phyloP scores from a whole-genome alignment of 2,797 vertebrate genomes.

The Semaprochilodus insignis region DNA sequence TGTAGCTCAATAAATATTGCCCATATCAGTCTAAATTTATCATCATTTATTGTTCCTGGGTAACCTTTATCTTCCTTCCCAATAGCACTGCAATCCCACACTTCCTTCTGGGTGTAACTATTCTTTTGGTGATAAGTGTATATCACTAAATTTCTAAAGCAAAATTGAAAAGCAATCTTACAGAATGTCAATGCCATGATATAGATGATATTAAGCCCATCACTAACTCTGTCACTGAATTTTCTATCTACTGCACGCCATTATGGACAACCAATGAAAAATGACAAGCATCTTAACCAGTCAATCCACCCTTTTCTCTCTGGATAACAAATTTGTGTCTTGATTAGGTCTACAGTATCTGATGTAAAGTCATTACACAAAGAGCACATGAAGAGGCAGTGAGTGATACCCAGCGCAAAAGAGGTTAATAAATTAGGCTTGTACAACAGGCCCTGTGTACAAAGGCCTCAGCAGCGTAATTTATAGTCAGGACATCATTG shows the following conservation, averaged over 20 bases:
- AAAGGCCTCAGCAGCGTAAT: constrained; percentile 26
- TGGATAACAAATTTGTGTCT: not conserved
- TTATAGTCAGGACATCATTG: constrained; percentile 41
- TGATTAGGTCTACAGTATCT: constrained; percentile 12
- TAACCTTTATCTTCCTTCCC: too few species aligned
- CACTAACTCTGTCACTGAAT: too few species aligned
- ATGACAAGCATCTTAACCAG: not conserved
- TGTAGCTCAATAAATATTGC: too few species aligned
- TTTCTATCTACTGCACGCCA: too few species aligned
- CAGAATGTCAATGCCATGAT: too few species aligned
- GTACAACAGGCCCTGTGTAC: constrained; percentile 34
- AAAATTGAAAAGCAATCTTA: too few species aligned
- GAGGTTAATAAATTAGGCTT: constrained; percentile 51
- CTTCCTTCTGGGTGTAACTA: too few species aligned
- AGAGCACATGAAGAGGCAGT: constrained; percentile 32
- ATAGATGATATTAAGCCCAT: too few species aligned
- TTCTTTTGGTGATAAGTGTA: too few species aligned
- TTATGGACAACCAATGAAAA: constrained; percentile 2
- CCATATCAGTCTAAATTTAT: too few species aligned
- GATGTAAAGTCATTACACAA: constrained; percentile 42
- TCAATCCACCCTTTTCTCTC: not conserved
- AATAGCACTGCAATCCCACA: too few species aligned
- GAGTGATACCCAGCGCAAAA: constrained; percentile 28
- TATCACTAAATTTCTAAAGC: not conserved
- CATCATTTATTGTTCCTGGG: too few species aligned